Evolutionary conservation across 2,888 invertebrate species (phyloP), one percentile per base, ranked within the genome.

Genomic region (Drosophila lacicola): DNA sequence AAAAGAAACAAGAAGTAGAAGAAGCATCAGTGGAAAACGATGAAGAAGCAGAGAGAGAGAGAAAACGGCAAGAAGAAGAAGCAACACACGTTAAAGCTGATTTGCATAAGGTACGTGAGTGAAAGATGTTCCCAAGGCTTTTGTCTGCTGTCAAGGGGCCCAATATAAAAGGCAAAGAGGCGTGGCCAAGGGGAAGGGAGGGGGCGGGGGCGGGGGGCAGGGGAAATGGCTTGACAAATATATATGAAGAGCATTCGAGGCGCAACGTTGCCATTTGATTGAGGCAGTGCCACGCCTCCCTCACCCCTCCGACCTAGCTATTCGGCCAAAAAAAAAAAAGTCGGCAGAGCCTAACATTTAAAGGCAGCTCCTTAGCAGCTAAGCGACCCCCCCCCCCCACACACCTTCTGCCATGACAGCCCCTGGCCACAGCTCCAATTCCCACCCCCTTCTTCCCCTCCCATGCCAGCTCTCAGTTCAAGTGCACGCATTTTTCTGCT

Each of bases 401-500:
- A 17, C 17, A 17, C 17, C 2, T 17, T 2, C 17, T 17, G 17
- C 17, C 17, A 17, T 17, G 17, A 17, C 17, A 17, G 17, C 17
- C 9, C 14, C 0, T 25, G 5, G 8, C 8, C 6, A 0, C 25
- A 1, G 2, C 1, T 46, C 10, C n/a, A 25, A 8, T 25, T 11
- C 29, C 0, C 6, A 6, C 29, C 13, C 10, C 9, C 33, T 10
- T 10, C 33, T 0, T 6, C 13, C 44, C 6, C 36, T 14, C 17
- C 10, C 0, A 6, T 8, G 9, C 25, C 9, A 14, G 17, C 42
- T 11, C 29, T 33, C 47, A 10, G 45, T 70, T 82, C 72, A 85
- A 89, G 90, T 80, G 88, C 80, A 85, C 90, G 90, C 85, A 85
- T 88, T 85, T 85, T 89, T 89, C 80, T 85, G 85, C 90, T 88